Conservation (phyloP, 2,797 vertebrate species). For the Parotocinclus haroldoi region DNA sequence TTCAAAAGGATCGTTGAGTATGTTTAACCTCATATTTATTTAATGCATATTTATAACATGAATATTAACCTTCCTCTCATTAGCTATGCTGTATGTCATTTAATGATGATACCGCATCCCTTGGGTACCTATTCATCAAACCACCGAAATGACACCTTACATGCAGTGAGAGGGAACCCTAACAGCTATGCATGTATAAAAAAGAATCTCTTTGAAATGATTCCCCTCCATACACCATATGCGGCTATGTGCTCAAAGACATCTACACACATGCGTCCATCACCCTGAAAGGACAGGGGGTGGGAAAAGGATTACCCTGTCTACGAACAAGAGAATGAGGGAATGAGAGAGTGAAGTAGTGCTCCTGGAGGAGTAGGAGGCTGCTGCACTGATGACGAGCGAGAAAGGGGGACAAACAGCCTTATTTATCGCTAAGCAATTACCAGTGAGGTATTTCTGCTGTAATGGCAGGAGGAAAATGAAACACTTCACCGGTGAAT, state of each 20-base stretch:
- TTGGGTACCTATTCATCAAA: conserved; percentile 4
- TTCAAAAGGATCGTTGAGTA: too few species aligned
- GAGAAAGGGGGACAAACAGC: conserved; percentile 49
- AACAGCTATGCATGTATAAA: conserved; percentile 53
- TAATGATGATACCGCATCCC: not conserved
- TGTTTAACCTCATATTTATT: too few species aligned
- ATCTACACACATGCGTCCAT: conserved; percentile 16
- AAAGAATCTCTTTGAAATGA: conserved; percentile 60
- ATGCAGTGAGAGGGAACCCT: conserved; percentile 44
- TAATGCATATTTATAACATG: too few species aligned
- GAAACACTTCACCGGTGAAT: conserved; percentile 52
- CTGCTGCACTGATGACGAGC: conserved; percentile 45
- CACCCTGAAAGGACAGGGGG: conserved; percentile 16
- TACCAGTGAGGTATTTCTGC: conserved; percentile 48
- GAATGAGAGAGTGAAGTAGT: conserved; percentile 37
- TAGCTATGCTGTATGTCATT: too few species aligned
- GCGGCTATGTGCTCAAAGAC: conserved; percentile 41
- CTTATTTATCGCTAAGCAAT: conserved; percentile 55
- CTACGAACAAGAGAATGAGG: conserved; percentile 44
- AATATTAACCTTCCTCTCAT: too few species aligned
- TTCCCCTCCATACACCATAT: conserved; percentile 48
- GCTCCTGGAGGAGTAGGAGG: conserved; percentile 17
- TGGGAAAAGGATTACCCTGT: conserved; percentile 35
- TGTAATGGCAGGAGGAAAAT: conserved; percentile 49
- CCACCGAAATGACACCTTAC: conserved; percentile 57